These are phyloP conservation scores for Nasonia giraulti DNA, from an alignment of 1,140 invertebrate genomes.

Conservation along the genomic window DNA sequence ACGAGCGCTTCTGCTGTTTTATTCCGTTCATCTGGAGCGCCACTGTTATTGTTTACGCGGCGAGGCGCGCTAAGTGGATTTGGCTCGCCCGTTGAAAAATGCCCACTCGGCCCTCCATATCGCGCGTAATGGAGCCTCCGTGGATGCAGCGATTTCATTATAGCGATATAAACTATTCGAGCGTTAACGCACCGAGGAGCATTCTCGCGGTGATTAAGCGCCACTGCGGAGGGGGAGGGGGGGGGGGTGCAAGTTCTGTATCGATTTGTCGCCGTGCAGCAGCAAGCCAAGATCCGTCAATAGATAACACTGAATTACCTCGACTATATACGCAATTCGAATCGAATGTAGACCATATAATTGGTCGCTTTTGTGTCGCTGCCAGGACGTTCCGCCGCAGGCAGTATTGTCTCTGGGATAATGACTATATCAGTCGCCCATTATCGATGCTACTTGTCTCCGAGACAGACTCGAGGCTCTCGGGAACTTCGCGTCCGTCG, in stretches of 20 bases:
- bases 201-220: background rate
- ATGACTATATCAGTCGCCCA: background rate
- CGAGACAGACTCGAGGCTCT: background rate
- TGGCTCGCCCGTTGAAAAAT: background rate
- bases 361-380: background rate
- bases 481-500: background rate
- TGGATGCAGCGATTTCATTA: background rate
- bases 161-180: background rate
- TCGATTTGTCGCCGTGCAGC: slow-evolving; percentile 7
- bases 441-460: background rate
- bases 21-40: no score
- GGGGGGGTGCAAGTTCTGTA: background rate
- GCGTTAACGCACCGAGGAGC: no score
- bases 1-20: background rate
- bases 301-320: slow-evolving; percentile 34
- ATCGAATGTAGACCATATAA: slow-evolving; percentile 31
- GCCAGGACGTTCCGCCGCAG: background rate
- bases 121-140: background rate
- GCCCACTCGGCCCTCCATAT: background rate
- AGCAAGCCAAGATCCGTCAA: background rate
- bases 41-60: slow-evolving; percentile 26
- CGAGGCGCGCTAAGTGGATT: background rate
- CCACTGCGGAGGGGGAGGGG: no score
- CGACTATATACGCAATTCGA: background rate
- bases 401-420: slow-evolving; percentile 25